Percentiles rank a stretch among this genome's conserved stretches.
Evolutionary conservation across 2,888 invertebrate species (phyloP).

Genomic region (Caenorhabditis plicata): DNA sequence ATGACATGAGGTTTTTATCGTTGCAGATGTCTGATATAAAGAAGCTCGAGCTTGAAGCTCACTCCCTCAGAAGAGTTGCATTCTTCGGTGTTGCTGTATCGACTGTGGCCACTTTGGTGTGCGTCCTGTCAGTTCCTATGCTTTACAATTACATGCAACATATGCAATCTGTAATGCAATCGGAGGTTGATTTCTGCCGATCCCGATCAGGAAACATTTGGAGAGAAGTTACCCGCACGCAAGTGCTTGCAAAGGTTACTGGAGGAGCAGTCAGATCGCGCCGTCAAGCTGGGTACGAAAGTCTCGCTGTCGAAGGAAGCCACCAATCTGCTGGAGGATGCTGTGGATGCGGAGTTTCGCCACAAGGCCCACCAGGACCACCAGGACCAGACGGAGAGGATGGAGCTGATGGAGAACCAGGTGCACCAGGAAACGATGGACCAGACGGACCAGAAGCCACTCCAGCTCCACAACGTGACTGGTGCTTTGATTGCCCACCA

Average conservation of each 20-base stretch:
- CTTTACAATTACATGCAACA: slow-evolving; percentile 61
- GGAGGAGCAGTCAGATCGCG: slow-evolving; percentile 43
- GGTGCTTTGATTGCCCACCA: slow-evolving; percentile 50
- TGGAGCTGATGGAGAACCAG: slow-evolving; percentile 49
- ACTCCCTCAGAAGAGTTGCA: slow-evolving; percentile 45
- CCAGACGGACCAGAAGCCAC: slow-evolving; percentile 50
- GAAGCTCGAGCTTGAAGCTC: slow-evolving; percentile 46
- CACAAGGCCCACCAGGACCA: slow-evolving; percentile 47
- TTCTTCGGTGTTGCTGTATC: slow-evolving; percentile 51
- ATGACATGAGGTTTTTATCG: not conserved
- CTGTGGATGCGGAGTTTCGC: slow-evolving; percentile 46
- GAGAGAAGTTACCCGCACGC: slow-evolving; percentile 53
- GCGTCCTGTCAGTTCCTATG: slow-evolving; percentile 52
- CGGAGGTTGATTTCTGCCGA: slow-evolving; percentile 51
- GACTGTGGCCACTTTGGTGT: slow-evolving; percentile 49
- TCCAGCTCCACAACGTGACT: slow-evolving; percentile 44
- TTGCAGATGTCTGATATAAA: slow-evolving; percentile 43
- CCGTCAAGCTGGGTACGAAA: slow-evolving; percentile 53
- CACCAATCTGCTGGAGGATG: slow-evolving; percentile 39
- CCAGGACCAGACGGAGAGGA: slow-evolving; percentile 48
- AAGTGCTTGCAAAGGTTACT: slow-evolving; percentile 49
- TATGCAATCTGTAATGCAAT: slow-evolving; percentile 52
- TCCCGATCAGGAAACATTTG: slow-evolving; percentile 53
- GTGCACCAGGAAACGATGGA: slow-evolving; percentile 42
- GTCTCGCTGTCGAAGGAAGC: slow-evolving; percentile 38